These are phyloP conservation scores for Lysandra bellargus DNA, from an alignment of 2,888 invertebrate species.

Conservation along the genomic window DNA sequence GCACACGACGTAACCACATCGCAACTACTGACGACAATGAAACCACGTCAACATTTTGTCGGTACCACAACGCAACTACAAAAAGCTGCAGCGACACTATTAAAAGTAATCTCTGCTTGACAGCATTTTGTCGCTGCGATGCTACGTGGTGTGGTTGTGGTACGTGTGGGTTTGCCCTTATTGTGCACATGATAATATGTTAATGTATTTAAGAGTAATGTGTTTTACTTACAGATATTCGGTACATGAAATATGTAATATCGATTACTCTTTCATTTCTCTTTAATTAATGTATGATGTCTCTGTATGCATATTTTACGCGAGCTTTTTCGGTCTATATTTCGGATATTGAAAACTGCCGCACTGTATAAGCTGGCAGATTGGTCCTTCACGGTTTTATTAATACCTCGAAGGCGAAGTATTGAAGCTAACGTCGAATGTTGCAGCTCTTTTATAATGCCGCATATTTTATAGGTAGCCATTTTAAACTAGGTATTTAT, in stretches of 20 bases:
- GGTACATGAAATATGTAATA: slow-evolving; percentile 16
- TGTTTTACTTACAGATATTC: slow-evolving; percentile 19
- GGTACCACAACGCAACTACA: too few species aligned
- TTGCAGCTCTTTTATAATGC: not conserved
- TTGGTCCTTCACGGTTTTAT: slow-evolving; percentile 4
- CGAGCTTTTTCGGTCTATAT: not conserved
- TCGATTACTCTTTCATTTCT: not conserved
- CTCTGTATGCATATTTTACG: slow-evolving; percentile 1
- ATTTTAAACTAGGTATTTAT: too few species aligned
- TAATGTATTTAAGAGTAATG: slow-evolving; percentile 8
- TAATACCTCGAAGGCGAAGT: slow-evolving; percentile 11
- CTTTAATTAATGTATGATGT: slow-evolving; percentile 14
- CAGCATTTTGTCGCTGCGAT: too few species aligned
- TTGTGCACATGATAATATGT: not conserved
- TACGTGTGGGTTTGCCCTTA: not conserved
- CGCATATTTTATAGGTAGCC: not conserved
- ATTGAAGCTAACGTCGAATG: not conserved
- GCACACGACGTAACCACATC: too few species aligned
- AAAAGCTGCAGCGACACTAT: too few species aligned
- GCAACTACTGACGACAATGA: too few species aligned
- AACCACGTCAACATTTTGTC: too few species aligned
- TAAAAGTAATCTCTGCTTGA: too few species aligned
- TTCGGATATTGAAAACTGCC: slow-evolving; percentile 24
- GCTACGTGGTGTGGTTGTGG: too few species aligned
- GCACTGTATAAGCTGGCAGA: not conserved